Conservation (phyloP, 2,888 invertebrate genomes). For the Lucinisca nassula region DNA sequence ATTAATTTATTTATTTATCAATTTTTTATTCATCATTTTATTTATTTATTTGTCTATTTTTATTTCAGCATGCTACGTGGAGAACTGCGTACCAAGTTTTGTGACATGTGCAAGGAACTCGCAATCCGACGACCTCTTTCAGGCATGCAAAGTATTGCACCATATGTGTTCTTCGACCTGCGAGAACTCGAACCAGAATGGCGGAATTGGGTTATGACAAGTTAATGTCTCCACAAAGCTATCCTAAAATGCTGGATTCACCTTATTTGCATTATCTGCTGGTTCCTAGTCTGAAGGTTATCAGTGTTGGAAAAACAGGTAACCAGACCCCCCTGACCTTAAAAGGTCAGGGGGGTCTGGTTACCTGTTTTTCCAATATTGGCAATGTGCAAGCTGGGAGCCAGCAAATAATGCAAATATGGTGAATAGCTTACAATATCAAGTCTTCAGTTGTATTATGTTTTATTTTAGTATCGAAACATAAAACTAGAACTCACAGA, state of each 20-base stretch:
- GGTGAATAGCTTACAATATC: neutral
- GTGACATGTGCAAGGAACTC: constrained; percentile 76
- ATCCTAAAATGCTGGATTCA: neutral
- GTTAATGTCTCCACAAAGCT: neutral
- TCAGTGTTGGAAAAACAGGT: too few relatives aligned
- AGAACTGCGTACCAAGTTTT: constrained; percentile 79
- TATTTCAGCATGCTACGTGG: constrained; percentile 81
- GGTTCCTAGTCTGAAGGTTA: too few relatives aligned
- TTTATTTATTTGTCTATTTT: neutral
- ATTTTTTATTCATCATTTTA: too few relatives aligned
- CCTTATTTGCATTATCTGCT: too few relatives aligned
- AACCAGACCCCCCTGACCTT: too few relatives aligned
- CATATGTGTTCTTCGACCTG: constrained; percentile 75
- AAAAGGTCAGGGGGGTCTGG: too few relatives aligned
- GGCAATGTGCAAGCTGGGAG: too few relatives aligned
- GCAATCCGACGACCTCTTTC: constrained; percentile 70
- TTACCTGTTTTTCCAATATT: too few relatives aligned
- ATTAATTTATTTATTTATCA: too few relatives aligned
- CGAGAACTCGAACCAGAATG: neutral
- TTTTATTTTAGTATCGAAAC: too few relatives aligned
- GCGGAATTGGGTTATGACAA: neutral
- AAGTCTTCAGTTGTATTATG: neutral
- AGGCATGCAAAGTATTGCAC: constrained; percentile 78
- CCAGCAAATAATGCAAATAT: too few relatives aligned
- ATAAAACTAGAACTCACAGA: too few relatives aligned